A percentile compares a stretch with the other conserved stretches of the same genome.
Evolutionary conservation across 2,113 vertebrate genomes (phyloP).

Genomic region (Onychostoma macrolepis): DNA sequence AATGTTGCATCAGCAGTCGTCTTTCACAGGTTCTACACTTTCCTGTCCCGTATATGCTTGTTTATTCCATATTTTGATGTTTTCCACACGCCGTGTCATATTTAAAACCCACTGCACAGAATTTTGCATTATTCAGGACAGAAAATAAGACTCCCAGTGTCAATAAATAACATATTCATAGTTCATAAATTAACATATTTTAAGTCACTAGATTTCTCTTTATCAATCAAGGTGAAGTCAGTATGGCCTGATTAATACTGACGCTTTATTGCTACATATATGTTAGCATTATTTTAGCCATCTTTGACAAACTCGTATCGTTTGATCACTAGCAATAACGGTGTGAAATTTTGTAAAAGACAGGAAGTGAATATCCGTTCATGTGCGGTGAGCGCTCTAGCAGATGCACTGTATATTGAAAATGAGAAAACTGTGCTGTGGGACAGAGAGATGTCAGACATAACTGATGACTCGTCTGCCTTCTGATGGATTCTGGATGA

Average conservation of each 20-base stretch:
- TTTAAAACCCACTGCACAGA: background rate
- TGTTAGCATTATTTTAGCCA: background rate
- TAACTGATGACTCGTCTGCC: background rate
- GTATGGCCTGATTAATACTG: background rate
- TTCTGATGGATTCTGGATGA: background rate
- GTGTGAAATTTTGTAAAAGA: background rate
- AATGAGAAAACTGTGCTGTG: conserved; percentile 1
- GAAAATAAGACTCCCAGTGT: background rate
- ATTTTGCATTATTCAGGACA: background rate
- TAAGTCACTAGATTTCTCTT: background rate
- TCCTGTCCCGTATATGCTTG: background rate
- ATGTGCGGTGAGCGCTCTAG: background rate
- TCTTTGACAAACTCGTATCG: background rate
- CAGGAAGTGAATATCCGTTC: background rate
- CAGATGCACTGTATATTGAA: background rate
- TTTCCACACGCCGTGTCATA: background rate
- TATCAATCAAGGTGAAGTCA: background rate
- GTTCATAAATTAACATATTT: too few species aligned
- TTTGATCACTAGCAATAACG: background rate
- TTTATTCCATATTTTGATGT: too few species aligned
- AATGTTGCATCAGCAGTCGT: too few species aligned
- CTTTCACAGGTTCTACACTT: too few species aligned
- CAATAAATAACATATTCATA: background rate
- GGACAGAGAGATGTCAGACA: conserved; percentile 11
- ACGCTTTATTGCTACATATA: background rate